phyloP scores from a whole-genome alignment of 2,797 vertebrate genomes.

The Sphenodon punctatus region DNA sequence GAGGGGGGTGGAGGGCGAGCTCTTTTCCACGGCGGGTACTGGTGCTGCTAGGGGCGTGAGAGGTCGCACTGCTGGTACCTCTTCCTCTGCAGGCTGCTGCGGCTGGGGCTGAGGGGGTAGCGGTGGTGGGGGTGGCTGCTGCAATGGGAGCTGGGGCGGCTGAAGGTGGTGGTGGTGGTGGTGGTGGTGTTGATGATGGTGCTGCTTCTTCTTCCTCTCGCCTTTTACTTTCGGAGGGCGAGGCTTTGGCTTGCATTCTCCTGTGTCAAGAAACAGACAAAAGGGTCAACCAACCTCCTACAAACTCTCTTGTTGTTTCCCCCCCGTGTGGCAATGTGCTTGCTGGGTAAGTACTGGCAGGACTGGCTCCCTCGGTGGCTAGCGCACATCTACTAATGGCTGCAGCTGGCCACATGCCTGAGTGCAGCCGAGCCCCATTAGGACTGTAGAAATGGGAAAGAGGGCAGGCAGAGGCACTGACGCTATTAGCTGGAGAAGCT shows the following conservation, averaged over 20 bases:
- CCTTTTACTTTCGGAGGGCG: constrained; percentile 64
- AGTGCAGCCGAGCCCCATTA: no score
- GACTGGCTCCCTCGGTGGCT: no score
- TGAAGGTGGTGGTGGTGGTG: background rate
- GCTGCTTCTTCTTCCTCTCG: constrained; percentile 81
- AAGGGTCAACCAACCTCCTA: background rate
- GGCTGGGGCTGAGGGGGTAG: accelerated
- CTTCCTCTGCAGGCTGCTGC: background rate
- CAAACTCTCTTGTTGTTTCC: accelerated
- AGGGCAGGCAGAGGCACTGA: no score
- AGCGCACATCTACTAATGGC: no score
- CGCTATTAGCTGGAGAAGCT: no score
- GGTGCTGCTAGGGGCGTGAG: accelerated
- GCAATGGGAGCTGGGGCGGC: background rate
- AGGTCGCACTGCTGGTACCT: accelerated
- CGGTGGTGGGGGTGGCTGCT: background rate
- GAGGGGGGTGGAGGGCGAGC: constrained; percentile 9
- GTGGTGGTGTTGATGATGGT: constrained; percentile 16
- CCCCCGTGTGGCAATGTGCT: background rate
- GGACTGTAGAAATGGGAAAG: no score
- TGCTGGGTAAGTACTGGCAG: no score
- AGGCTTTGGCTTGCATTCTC: constrained; percentile 62
- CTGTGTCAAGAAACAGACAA: constrained; percentile 39
- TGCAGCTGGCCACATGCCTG: no score
- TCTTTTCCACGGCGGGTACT: accelerated